Evolutionary conservation across 2,888 invertebrate genomes (phyloP).

Genomic region (Torymus auratus): DNA sequence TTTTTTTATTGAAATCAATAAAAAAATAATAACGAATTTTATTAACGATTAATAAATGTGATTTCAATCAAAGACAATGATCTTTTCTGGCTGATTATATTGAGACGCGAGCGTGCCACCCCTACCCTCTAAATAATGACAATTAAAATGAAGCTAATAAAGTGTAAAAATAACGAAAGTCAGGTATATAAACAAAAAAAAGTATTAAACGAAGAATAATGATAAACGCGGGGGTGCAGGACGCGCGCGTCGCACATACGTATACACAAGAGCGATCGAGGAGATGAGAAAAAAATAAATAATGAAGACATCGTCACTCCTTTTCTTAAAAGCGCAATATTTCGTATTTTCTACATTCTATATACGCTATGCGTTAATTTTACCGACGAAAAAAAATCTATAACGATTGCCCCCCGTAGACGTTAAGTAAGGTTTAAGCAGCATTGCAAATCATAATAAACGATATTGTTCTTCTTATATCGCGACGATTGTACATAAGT

Average conservation of each 20-base stretch:
- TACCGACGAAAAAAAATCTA: conserved; percentile 47
- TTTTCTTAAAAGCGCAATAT: conserved; percentile 58
- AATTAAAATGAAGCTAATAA: conserved; percentile 1
- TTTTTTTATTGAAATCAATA: conserved; percentile 38
- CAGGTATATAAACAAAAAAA: conserved; percentile 13
- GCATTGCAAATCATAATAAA: conserved; percentile 35
- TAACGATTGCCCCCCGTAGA: conserved; percentile 41
- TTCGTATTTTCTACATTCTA: conserved; percentile 64
- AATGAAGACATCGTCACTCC: conserved; percentile 31
- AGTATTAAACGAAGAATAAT: conserved; percentile 24
- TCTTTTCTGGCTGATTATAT: conserved; percentile 26
- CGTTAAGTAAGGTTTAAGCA: conserved; percentile 51
- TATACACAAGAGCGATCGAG: conserved; percentile 18
- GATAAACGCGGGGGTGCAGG: neutral
- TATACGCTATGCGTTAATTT: conserved; percentile 59
- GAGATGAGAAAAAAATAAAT: conserved; percentile 6
- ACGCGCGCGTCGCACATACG: conserved; percentile 10
- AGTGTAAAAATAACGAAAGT: no score
- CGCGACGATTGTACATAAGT: conserved; percentile 51
- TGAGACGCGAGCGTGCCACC: neutral
- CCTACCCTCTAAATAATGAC: neutral
- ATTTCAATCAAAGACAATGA: conserved; percentile 45
- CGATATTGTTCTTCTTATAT: conserved; percentile 48
- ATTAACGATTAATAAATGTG: conserved; percentile 42
- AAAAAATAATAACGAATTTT: conserved; percentile 19